Evolutionary conservation across 2,113 vertebrate species (phyloP).

Genomic region (Pangasianodon hypophthalmus): DNA sequence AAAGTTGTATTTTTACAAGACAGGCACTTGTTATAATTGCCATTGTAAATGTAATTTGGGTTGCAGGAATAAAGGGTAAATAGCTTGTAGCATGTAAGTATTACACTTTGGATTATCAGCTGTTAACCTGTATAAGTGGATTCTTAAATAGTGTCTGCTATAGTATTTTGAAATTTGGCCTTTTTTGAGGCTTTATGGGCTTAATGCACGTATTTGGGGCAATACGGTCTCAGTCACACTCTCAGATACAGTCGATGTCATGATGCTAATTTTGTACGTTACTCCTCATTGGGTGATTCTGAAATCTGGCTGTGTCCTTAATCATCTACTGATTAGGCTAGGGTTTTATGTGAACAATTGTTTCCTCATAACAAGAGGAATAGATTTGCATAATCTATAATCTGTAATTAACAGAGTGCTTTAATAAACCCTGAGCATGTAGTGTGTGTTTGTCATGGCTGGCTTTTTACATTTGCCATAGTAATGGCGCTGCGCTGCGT

Average conservation of each 20-base stretch:
- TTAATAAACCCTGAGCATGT: not conserved
- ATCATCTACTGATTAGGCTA: constrained; percentile 15
- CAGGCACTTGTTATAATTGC: not conserved
- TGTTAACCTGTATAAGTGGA: not conserved
- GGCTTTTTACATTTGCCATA: constrained; percentile 34
- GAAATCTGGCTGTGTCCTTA: constrained; percentile 1
- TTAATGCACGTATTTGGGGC: constrained; percentile 4
- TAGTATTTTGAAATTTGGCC: not conserved
- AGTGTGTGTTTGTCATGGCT: constrained; percentile 9
- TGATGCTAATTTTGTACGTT: constrained; percentile 32
- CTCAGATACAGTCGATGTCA: constrained; percentile 32
- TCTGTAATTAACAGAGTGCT: not conserved
- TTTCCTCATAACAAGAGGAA: not conserved
- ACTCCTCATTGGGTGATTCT: constrained; percentile 15
- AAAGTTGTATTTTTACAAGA: not conserved
- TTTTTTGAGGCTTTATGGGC: not conserved
- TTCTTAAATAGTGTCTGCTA: not conserved
- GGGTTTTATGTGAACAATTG: not conserved
- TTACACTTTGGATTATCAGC: not conserved
- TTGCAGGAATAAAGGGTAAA: not conserved
- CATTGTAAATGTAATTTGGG: not conserved
- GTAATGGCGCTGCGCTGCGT: constrained; percentile 49
- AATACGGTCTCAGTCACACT: not conserved
- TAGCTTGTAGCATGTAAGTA: not conserved
- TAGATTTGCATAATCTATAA: constrained; percentile 4